Evolutionary conservation across 2,888 invertebrate genomes (phyloP), one percentile per base, ranked within the genome.

Genomic region (Drosophila kokeensis): DNA sequence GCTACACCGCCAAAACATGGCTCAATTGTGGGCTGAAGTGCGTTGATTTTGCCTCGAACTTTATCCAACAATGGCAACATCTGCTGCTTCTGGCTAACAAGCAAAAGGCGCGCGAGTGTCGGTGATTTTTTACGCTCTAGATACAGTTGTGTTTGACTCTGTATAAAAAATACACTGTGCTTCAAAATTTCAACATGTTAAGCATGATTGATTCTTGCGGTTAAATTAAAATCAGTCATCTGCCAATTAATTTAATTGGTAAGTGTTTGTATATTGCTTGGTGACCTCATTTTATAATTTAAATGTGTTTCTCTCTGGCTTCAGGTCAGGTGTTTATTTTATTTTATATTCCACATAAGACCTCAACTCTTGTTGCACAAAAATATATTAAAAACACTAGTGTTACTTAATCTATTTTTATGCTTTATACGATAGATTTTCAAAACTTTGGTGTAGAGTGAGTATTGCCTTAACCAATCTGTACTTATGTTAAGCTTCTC

Each of bases 51-150:
- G 67, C 55, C 50, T 21, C n/a, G 49, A 36, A 67, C 58, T n/a
- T 62, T 62, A 64, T 10, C 72, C 55, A 67, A 30, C 64, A 59
- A 42, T 57, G 83, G 75, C 73, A 82, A 69, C 88, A 85, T 83
- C 81, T 81, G 86, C 76, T 75, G 83, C 73, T 76, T 76, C 61
- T 67, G 60, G 73, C 71, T 74, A 78, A 83, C 81, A 79, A 78
- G 76, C 81, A 70, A 71, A 71, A 77, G 65, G 69, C 59, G 74
- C 78, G 60, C 75, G 74, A 83, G 69, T 81, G 75, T 67, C 54
- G 75, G 60, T 68, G 84, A 83, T 88, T 88, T 83, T 88, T 83
- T 83, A 88, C 82, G 84, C 85, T 88, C 79, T 54, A 79, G 53
- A 77, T 88, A 69, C 63, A 69, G 64, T 57, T 54, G 57, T 48